Evolutionary conservation across 2,888 invertebrate genomes (phyloP).

Genomic region (Ditula angustiorana): DNA sequence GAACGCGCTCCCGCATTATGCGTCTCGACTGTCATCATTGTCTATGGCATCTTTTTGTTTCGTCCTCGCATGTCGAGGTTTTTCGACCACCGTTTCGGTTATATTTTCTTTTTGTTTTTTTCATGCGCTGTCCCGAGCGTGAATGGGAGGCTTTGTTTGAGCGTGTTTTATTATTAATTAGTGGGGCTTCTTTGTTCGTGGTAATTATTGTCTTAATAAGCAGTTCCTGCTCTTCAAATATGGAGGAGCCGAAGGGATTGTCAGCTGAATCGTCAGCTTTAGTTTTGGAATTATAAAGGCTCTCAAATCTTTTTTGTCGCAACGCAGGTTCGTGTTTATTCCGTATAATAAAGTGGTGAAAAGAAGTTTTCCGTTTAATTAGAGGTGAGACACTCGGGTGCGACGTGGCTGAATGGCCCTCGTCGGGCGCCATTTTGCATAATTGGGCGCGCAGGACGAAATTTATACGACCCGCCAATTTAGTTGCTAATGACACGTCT

Average conservation of each 20-base stretch:
- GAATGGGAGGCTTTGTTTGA: slow-evolving; percentile 83
- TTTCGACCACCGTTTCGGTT: slow-evolving; percentile 85
- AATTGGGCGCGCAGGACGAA: slow-evolving; percentile 83
- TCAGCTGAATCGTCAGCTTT: slow-evolving; percentile 56
- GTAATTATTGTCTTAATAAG: slow-evolving; percentile 86
- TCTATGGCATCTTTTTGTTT: slow-evolving; percentile 82
- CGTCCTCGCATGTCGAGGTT: slow-evolving; percentile 82
- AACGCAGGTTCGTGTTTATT: slow-evolving; percentile 69
- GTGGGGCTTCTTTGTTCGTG: slow-evolving; percentile 83
- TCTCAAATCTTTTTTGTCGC: slow-evolving; percentile 8
- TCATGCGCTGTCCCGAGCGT: slow-evolving; percentile 76
- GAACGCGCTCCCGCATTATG: slow-evolving; percentile 85
- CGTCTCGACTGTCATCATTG: slow-evolving; percentile 84
- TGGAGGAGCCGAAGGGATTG: slow-evolving; percentile 72
- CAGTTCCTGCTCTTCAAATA: slow-evolving; percentile 81
- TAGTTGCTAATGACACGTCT: slow-evolving; percentile 84
- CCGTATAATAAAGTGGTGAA: slow-evolving; percentile 82
- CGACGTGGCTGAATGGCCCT: slow-evolving; percentile 80
- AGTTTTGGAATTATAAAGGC: background rate
- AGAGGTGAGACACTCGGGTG: slow-evolving; percentile 81
- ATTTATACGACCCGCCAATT: slow-evolving; percentile 84
- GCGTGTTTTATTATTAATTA: slow-evolving; percentile 86
- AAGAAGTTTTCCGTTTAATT: slow-evolving; percentile 83
- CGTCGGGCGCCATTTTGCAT: slow-evolving; percentile 84
- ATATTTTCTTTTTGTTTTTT: slow-evolving; percentile 70